Evolutionary conservation across 1,140 invertebrate species (phyloP), one percentile per base, ranked within the genome.

Genomic region (Temnothorax nylanderi): DNA sequence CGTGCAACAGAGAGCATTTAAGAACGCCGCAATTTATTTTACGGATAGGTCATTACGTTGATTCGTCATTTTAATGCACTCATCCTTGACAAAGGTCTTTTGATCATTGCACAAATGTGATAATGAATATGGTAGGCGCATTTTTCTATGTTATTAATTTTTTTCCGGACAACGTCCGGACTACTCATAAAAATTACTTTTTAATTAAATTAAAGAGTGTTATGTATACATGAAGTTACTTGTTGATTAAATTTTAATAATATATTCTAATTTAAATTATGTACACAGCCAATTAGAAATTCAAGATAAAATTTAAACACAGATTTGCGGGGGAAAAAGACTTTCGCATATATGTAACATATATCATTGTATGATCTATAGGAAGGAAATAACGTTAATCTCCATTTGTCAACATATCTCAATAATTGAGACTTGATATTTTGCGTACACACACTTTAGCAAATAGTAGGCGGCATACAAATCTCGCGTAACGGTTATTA

Each of bases 401-500:
- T 18, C 32, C 11, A 47, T 41, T 65, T 41, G 21, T 60, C 41
- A 37, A 18, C 47, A 18, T 18, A 16, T 21, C 8, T 41, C 54
- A 26, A 7, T 72, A 74, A 62, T 75, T 69, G n/a, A 47, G 41
- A 26, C n/a, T 34, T 16, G 44, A 60, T 74, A 49, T 49, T 84
- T 82, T 75, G 58, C 47, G 26, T 34, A 62, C 13, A 56, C 16
- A 41, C 18, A 8, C 49, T 69, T 81, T 44, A 44, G 16, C 34
- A 67, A 58, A 58, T 75, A 75, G 72, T 56, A 56, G 64, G 32
- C 77, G 51, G 26, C 54, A 60, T 69, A 60, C 69, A 74, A 74
- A 84, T 84, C 69, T 74, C 69, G 41, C 65, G 32, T 84, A 84
- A 84, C 69, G 80, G 80, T 84, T 74, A 84, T 47, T 60, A 49